Evolutionary conservation across 2,888 invertebrate species (phyloP), one percentile per base, ranked within the genome.

Genomic region (Ganaspis brasiliensis): DNA sequence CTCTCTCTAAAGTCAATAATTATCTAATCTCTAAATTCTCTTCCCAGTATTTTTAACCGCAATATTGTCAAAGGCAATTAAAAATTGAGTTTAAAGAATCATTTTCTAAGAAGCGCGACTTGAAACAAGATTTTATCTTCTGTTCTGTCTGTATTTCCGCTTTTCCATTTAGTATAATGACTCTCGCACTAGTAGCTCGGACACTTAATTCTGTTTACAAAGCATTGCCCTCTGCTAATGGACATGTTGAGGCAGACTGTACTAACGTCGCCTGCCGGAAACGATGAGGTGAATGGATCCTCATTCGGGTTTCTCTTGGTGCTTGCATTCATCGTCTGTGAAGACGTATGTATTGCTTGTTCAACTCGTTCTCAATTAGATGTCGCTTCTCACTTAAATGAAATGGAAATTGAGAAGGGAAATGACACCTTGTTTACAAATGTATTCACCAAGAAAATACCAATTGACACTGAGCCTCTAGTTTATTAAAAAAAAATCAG

Each of bases 181-280:
- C 83, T 84, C 82, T 78, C 83, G 81, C 82, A 85, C 82, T 81
- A 76, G 80, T 80, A 75, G 80, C 77, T 81, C 76, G 83, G 79
- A 72, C 81, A 82, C 83, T 84, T 87, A 85, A 87, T 87, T 82
- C 82, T 84, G 84, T 88, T 88, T 84, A 85, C 87, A 84, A 86
- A 86, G 86, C 85, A 84, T 87, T 87, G 86, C 84, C 83, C 81
- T 84, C 83, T 87, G 87, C 87, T 87, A 67, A 67, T 45, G 45
- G 45, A 67, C 67, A 67, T 26, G 67, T 67, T 67, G 26, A 67
- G 67, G 86, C 82, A 85, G 83, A 85, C 82, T 67, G 37, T 67
- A 67, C 40, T 9, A 67, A 67, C 63, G 45, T 67, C 63, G 40
- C 67, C 24, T 45, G 67, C 67, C 67, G 67, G 67, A 67, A 67